phyloP scores from a whole-genome alignment of 2,888 invertebrate genomes.

The Altica lythri region DNA sequence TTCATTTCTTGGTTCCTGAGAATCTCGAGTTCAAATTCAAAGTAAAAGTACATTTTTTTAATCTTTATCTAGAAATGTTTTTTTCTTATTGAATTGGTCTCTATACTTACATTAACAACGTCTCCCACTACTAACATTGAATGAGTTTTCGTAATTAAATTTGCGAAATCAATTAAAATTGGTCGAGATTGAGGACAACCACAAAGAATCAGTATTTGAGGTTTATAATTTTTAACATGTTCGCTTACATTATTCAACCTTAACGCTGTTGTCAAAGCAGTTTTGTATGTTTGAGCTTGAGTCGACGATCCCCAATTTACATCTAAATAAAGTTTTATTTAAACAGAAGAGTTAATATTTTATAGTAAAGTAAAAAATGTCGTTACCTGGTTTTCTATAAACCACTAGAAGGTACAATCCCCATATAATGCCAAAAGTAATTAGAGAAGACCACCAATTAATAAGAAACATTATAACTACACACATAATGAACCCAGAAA shows the following conservation, averaged over 20 bases:
- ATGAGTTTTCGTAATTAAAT: slow-evolving; percentile 88
- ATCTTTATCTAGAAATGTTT: too few species aligned
- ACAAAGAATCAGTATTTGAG: slow-evolving; percentile 85
- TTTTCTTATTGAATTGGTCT: neutral
- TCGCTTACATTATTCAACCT: slow-evolving; percentile 83
- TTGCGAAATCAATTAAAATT: slow-evolving; percentile 87
- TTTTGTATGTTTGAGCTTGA: slow-evolving; percentile 94
- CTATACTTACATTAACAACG: slow-evolving; percentile 69
- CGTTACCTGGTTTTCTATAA: slow-evolving; percentile 85
- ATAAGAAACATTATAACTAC: slow-evolving; percentile 93
- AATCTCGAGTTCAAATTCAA: too few species aligned
- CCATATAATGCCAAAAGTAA: slow-evolving; percentile 86
- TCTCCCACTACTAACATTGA: slow-evolving; percentile 91
- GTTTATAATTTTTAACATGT: slow-evolving; percentile 97
- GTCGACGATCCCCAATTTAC: slow-evolving; percentile 98
- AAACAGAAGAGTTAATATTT: neutral
- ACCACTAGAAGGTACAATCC: slow-evolving; percentile 90
- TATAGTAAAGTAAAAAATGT: neutral
- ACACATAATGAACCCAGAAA: slow-evolving; percentile 81
- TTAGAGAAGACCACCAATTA: slow-evolving; percentile 89
- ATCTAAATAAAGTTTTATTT: slow-evolving; percentile 59
- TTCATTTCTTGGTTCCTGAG: too few species aligned
- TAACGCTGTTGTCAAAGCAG: slow-evolving; percentile 84
- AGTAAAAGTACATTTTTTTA: too few species aligned
- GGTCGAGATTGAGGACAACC: slow-evolving; percentile 86